Conservation (phyloP, 2,888 invertebrate genomes). For the Chamaedrilus cognettii region DNA sequence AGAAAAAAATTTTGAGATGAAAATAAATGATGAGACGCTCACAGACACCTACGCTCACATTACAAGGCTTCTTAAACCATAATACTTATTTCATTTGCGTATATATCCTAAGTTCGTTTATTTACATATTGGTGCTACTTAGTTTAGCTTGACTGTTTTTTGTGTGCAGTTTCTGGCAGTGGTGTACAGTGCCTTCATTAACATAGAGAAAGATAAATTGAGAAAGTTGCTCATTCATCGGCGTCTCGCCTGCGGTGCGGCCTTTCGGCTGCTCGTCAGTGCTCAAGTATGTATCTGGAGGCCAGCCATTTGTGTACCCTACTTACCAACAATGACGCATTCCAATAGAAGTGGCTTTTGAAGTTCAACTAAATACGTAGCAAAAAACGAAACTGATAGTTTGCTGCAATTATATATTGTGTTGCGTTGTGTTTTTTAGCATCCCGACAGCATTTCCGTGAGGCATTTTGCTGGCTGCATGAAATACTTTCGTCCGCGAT, state of each 20-base stretch:
- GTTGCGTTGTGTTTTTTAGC: too few species aligned
- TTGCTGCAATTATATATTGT: too few species aligned
- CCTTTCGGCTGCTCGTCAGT: conserved; percentile 79
- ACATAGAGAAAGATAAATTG: conserved; percentile 83
- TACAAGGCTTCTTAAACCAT: too few species aligned
- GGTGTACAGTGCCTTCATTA: conserved; percentile 86
- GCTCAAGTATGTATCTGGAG: conserved; percentile 64
- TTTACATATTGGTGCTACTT: too few species aligned
- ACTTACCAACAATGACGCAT: not conserved
- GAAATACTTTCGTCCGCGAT: conserved; percentile 75
- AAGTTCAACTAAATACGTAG: too few species aligned
- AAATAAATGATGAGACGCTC: too few species aligned
- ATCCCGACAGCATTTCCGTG: conserved; percentile 66
- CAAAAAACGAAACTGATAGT: too few species aligned
- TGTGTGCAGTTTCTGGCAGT: conserved; percentile 77
- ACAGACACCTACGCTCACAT: too few species aligned
- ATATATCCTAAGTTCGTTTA: too few species aligned
- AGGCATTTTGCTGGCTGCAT: conserved; percentile 80
- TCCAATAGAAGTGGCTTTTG: not conserved
- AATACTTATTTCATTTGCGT: too few species aligned
- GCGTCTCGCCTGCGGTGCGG: conserved; percentile 77
- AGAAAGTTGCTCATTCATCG: conserved; percentile 80
- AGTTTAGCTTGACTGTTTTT: too few species aligned
- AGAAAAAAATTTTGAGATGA: too few species aligned
- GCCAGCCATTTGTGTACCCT: not conserved